A percentile compares a stretch with the other conserved stretches of the same genome.
Conservation (phyloP, 2,797 vertebrate genomes). For the Babyrousa celebensis region DNA sequence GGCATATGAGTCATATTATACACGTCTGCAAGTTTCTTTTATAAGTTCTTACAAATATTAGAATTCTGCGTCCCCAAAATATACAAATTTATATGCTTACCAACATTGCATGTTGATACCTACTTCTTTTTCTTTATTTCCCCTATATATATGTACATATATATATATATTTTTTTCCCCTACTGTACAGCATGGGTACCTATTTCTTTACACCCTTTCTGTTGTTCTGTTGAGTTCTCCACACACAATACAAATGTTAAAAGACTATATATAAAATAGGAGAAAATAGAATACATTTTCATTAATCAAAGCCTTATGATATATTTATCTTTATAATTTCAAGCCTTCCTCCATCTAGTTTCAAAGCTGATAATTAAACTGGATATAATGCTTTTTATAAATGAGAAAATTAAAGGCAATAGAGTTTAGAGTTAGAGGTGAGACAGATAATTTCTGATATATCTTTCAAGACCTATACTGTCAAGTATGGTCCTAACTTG, state of each 20-base stretch:
- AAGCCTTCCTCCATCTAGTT: neutral
- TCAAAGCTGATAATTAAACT: slow-evolving; percentile 32
- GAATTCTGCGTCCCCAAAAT: neutral
- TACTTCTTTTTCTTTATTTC: neutral
- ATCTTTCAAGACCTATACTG: neutral
- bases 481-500: neutral
- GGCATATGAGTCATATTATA: neutral
- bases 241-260: neutral
- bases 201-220: neutral
- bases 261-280: neutral
- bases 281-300: neutral
- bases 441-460: neutral
- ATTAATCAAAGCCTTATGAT: neutral
- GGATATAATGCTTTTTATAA: neutral
- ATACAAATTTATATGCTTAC: neutral
- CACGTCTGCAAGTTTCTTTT: neutral
- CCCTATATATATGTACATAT: too few species aligned
- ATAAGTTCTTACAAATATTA: neutral
- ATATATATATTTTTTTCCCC: too few species aligned
- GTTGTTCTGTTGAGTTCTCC: neutral
- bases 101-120: neutral
- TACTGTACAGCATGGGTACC: too few species aligned
- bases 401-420: neutral
- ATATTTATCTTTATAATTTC: neutral
- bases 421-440: neutral